Evolutionary conservation across 2,888 invertebrate species (phyloP).

Genomic region (Andrena chrysosceles): DNA sequence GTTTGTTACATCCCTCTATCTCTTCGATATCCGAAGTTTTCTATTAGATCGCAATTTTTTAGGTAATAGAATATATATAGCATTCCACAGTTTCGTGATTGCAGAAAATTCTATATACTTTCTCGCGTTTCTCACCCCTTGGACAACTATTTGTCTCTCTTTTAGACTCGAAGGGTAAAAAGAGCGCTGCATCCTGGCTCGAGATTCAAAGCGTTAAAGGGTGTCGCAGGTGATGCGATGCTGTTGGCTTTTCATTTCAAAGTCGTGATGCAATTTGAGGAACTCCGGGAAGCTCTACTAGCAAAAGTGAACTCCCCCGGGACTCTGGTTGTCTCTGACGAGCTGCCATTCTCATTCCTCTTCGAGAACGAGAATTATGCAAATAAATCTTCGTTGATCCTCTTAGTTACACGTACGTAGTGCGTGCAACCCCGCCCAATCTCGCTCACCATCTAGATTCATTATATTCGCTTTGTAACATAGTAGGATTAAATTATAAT

Average conservation of each 20-base stretch:
- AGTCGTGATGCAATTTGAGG: conserved; percentile 33
- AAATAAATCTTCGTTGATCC: conserved; percentile 58
- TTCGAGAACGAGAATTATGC: conserved; percentile 55
- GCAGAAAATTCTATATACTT: background rate
- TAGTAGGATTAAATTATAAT: conserved; percentile 63
- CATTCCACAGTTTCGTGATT: background rate
- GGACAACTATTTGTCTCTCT: background rate
- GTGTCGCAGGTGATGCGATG: background rate
- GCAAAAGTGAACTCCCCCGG: conserved; percentile 21
- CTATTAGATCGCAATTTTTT: background rate
- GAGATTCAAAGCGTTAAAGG: background rate
- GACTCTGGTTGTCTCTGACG: conserved; percentile 18
- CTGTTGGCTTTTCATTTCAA: conserved; percentile 31
- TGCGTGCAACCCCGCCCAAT: conserved; percentile 30
- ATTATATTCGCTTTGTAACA: conserved; percentile 48
- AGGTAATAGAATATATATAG: background rate
- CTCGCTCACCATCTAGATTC: conserved; percentile 27
- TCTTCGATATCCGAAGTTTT: background rate
- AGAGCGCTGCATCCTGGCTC: background rate
- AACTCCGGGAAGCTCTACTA: background rate
- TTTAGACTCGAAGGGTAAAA: background rate
- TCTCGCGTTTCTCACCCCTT: background rate
- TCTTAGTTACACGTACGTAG: conserved; percentile 52
- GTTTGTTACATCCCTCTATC: background rate
- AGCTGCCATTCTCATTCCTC: conserved; percentile 43